phyloP scores from a whole-genome alignment of 2,113 vertebrate species.

The Sylvilagus bachmani region DNA sequence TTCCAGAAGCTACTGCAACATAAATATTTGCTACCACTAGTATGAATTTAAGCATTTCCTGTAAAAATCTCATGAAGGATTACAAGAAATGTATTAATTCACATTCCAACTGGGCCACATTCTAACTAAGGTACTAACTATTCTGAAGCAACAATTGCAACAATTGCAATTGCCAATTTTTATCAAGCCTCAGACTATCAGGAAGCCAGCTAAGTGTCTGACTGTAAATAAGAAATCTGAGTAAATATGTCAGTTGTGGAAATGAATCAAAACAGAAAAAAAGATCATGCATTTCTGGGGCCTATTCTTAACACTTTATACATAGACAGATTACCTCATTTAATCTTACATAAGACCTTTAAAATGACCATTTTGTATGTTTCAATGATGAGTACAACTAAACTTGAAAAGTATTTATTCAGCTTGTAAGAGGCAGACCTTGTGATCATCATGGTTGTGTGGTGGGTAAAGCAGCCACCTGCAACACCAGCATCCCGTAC shows the following conservation, averaged over 20 bases:
- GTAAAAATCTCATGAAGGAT: not conserved
- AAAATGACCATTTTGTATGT: not conserved
- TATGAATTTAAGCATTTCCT: not conserved
- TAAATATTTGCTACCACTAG: not conserved
- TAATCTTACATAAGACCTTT: not conserved
- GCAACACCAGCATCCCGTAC: too few relatives aligned
- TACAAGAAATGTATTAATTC: not conserved
- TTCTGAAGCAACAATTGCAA: not conserved
- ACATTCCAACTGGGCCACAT: not conserved
- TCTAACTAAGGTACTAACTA: not conserved
- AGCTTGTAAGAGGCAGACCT: not conserved
- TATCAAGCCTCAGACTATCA: not conserved
- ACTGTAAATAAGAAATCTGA: not conserved
- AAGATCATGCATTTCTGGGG: not conserved
- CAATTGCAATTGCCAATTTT: not conserved
- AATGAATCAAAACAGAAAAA: not conserved
- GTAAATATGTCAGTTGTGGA: not conserved
- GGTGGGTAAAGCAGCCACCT: too few relatives aligned
- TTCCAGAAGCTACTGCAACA: not conserved
- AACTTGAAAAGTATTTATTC: not conserved
- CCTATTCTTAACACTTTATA: not conserved
- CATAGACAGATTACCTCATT: not conserved
- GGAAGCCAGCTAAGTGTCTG: not conserved
- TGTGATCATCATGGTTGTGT: too few relatives aligned
- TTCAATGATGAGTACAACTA: not conserved